Evolutionary conservation across 2,113 vertebrate genomes (phyloP), one percentile per base, ranked within the genome.

Genomic region (Coreoperca whiteheadi): DNA sequence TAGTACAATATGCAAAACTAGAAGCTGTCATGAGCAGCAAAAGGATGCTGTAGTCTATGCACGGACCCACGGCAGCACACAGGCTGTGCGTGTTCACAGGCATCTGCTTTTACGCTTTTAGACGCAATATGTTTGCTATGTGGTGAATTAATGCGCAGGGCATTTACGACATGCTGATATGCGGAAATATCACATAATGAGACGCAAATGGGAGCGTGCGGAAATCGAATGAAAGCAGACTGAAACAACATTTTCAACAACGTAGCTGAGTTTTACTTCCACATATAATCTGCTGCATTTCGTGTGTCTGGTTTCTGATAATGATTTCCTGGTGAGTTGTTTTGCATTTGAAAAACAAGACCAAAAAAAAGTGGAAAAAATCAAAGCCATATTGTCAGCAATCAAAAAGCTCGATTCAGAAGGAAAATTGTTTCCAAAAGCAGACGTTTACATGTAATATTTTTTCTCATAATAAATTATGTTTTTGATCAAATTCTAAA

Each of bases 121-220:
- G 28, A 30, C 16, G 6, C 37, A 50, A 48, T 65, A 23, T 39
- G 43, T 53, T 41, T 32, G 34, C 48, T 57, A 25, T 54, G 57
- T 10, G 32, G 2, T 21, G 30, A 56, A 81, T 77, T 20, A 9
- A 71, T 20, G 23, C n/a, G n/a, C 39, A 15, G 2, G 46, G 12
- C 64, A 34, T 53, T 60, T 32, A 53, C 10, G 11, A 63, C 15
- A 65, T 8, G 34, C 5, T 28, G 34, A 60, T 41, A 25, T 51
- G 74, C 10, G 32, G 70, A 60, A 46, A 67, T 28, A 41, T 69
- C 30, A 66, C 11, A 54, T 46, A 41, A 65, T 70, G 32, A 70
- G n/a, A 74, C 50, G 73, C 59, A 87, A 85, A 81, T 48, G 30
- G 7, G 4, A 23, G 16, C 51, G 50, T 25, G 43, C 34, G 12